phyloP scores from a whole-genome alignment of 2,888 invertebrate genomes.

The Caradrina clavipalpis region DNA sequence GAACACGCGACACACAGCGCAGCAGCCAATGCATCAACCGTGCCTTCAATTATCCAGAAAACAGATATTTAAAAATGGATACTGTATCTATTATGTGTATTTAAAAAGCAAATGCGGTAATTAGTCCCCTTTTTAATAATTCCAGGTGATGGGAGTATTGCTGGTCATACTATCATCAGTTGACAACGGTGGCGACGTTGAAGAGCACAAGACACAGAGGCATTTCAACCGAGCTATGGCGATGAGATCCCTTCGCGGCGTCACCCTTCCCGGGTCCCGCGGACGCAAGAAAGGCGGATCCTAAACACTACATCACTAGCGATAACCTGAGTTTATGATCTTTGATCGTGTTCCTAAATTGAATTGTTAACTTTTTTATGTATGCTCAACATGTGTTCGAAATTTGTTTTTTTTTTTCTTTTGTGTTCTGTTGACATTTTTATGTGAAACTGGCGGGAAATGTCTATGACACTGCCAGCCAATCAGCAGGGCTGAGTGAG shows the following conservation, averaged over 20 bases:
- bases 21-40: no score
- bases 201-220: slow-evolving; percentile 93
- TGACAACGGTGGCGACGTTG: slow-evolving; percentile 89
- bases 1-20: no score
- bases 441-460: slow-evolving; percentile 24
- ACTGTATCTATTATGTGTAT: no score
- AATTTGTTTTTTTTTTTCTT: slow-evolving; percentile 31
- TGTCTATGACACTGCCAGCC: neutral
- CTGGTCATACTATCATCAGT: slow-evolving; percentile 95
- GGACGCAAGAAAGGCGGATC: slow-evolving; percentile 86
- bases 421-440: slow-evolving; percentile 40
- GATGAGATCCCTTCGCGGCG: slow-evolving; percentile 94
- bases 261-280: slow-evolving; percentile 81
- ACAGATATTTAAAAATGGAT: no score
- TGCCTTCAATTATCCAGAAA: no score
- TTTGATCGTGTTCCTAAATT: slow-evolving; percentile 65
- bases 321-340: slow-evolving; percentile 68
- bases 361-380: slow-evolving; percentile 52
- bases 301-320: slow-evolving; percentile 68
- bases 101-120: no score
- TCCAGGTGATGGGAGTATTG: slow-evolving; percentile 95
- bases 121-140: slow-evolving; percentile 5
- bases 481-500: slow-evolving; percentile 4
- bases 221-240: slow-evolving; percentile 97
- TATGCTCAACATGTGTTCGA: slow-evolving; percentile 49